Base-by-base conservation (phyloP, 2,888 invertebrate genomes). In the Zaprionus lineosus region DNA sequence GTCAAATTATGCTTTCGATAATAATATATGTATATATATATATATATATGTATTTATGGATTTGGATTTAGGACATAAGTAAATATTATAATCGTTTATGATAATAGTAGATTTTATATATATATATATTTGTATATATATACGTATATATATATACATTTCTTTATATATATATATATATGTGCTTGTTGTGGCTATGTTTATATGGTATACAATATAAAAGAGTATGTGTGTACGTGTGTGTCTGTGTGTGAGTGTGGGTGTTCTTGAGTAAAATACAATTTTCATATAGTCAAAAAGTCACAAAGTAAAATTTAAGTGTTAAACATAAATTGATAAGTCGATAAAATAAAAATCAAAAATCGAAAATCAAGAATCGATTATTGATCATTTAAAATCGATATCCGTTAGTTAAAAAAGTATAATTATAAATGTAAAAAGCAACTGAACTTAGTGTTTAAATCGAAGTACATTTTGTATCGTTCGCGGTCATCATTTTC, bases 61-160 rank as follows among this genome's bases (percentile, higher is more conserved):
- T 68, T 62, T 58, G 63, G 37, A 48, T 72, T 65, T 75, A 79
- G 69, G 79, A 73, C 62, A 75, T 64, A 74, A 64, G 67, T 74
- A 74, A 71, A 62, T 62, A 55, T 69, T 50, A 58, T 61, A 69
- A 69, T 43, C 48, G 50, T 68, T 61, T 70, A 74, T 67, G 60
- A 58, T 79, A 74, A 76, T 76, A 70, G 70, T 76, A 72, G 48
- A 71, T 64, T 66, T 57, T 73, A 50, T 46, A 34, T 24, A 16
- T 48, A 52, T 41, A 59, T 47, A 60, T 73, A 50, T 46, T 28
- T 33, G 16, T 48, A 52, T 46, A 58, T 46, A 60, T 73, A 48
- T 44, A 34, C 24, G 15, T 47, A 52, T 46, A 58, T 46, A 60
- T 73, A 48, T 44, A 34, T 31, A 19, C 43, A 52, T n/a, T n/a